Evolutionary conservation across 2,797 vertebrate genomes (phyloP).

Genomic region (Onychomys arenicola): DNA sequence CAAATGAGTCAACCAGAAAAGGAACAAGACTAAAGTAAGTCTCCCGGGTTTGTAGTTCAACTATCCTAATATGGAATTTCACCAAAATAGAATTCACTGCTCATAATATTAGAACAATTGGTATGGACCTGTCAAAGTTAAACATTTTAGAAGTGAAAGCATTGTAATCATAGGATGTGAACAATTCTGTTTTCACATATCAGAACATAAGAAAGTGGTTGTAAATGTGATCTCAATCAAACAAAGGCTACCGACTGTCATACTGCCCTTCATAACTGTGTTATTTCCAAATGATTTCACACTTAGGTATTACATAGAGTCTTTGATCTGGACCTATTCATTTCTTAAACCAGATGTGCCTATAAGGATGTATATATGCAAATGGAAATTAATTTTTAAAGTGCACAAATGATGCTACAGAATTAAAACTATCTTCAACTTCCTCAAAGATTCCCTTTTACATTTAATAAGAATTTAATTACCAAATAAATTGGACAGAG

Average conservation of each 20-base stretch:
- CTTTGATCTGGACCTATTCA: not conserved
- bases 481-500: not conserved
- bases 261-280: not conserved
- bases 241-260: not conserved
- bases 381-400: not conserved
- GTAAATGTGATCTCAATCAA: not conserved
- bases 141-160: conserved; percentile 36
- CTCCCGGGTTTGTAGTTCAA: conserved; percentile 12
- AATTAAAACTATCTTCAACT: not conserved
- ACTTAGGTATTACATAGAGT: not conserved
- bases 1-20: not conserved
- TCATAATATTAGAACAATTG: not conserved
- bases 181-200: not conserved
- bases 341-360: not conserved
- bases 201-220: not conserved
- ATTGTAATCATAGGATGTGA: not conserved
- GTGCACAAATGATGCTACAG: not conserved
- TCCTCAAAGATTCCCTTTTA: not conserved
- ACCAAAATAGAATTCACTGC: not conserved
- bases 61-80: not conserved
- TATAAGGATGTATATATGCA: not conserved
- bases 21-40: not conserved
- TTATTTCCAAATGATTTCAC: not conserved
- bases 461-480: not conserved
- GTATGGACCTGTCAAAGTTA: not conserved